Evolutionary conservation across 2,888 invertebrate species (phyloP).

Genomic region (Lypha dubia): DNA sequence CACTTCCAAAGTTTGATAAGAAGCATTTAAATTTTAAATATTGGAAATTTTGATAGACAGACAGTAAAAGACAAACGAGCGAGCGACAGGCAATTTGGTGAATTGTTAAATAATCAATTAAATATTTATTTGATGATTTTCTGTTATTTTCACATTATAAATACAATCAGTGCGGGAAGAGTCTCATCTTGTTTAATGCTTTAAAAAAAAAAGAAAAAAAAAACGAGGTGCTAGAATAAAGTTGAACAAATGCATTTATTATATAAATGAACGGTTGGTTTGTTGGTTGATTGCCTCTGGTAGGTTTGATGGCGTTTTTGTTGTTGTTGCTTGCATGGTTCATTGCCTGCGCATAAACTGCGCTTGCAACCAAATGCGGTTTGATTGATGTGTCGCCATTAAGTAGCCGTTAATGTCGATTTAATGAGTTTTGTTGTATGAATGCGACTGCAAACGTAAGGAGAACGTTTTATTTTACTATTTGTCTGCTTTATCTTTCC

Average conservation of each 20-base stretch:
- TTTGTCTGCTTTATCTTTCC: conserved; percentile 2
- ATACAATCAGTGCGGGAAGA: conserved; percentile 16
- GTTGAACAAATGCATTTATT: conserved; percentile 47
- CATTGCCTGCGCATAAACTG: conserved; percentile 45
- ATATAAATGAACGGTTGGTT: conserved; percentile 24
- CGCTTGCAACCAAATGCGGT: conserved; percentile 60
- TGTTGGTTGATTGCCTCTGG: conserved; percentile 12
- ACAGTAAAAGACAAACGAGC: background rate
- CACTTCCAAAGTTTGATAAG: conserved; percentile 10
- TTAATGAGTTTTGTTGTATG: conserved; percentile 64
- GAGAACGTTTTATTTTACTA: conserved; percentile 28
- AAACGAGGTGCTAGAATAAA: conserved; percentile 20
- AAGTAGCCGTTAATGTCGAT: conserved; percentile 69
- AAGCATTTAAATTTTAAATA: background rate
- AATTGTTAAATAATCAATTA: conserved; percentile 42
- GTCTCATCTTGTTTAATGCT: conserved; percentile 18
- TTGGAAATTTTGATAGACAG: conserved; percentile 11
- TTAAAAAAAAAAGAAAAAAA: conserved; percentile 1
- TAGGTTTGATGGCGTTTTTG: conserved; percentile 11
- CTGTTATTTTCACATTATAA: conserved; percentile 40
- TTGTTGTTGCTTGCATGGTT: conserved; percentile 27
- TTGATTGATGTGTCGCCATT: conserved; percentile 74
- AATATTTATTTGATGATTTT: conserved; percentile 46
- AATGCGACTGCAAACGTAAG: conserved; percentile 53
- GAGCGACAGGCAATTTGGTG: conserved; percentile 40